A percentile compares a stretch with the other conserved stretches of the same genome.
These are phyloP conservation scores for Chlorodrepanis virens DNA, from an alignment of 2,113 vertebrate species.

Conservation along the genomic window DNA sequence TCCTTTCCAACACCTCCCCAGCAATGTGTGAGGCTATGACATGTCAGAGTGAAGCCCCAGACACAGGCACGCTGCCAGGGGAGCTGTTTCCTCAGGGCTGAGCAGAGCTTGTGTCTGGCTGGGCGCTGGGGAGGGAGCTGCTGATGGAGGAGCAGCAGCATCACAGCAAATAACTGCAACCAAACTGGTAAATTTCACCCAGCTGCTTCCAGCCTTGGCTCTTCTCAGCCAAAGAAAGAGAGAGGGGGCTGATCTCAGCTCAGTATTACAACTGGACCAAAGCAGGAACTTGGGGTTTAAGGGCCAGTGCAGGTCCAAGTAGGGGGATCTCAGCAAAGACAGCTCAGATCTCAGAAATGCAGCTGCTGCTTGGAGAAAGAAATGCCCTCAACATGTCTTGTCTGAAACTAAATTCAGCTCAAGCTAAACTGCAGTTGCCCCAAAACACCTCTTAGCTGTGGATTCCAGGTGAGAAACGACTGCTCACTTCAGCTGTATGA, in stretches of 20 bases:
- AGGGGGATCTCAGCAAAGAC: not conserved
- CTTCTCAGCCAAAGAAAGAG: not conserved
- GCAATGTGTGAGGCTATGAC: constrained; percentile 59
- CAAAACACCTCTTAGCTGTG: not conserved
- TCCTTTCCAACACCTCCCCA: constrained; percentile 61
- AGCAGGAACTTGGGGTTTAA: not conserved
- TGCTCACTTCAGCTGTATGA: not conserved
- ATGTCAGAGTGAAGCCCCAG: constrained; percentile 62
- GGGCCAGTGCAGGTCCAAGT: not conserved
- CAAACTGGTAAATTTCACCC: too few species aligned
- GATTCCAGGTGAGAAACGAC: not conserved
- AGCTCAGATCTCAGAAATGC: not conserved
- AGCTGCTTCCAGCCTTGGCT: not conserved
- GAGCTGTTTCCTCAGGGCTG: not conserved
- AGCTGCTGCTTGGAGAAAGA: not conserved
- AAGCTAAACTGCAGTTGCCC: not conserved
- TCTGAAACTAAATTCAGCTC: not conserved
- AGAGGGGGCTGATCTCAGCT: not conserved
- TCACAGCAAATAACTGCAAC: not conserved
- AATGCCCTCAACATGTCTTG: not conserved
- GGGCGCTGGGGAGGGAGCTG: not conserved
- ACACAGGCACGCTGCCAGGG: constrained; percentile 35
- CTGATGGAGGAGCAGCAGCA: not conserved
- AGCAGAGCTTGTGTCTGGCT: not conserved
- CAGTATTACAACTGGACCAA: not conserved